A percentile compares a stretch with the other conserved stretches of the same genome.
Conservation (phyloP, 2,888 invertebrate genomes). For the Creontiades dilutus region DNA sequence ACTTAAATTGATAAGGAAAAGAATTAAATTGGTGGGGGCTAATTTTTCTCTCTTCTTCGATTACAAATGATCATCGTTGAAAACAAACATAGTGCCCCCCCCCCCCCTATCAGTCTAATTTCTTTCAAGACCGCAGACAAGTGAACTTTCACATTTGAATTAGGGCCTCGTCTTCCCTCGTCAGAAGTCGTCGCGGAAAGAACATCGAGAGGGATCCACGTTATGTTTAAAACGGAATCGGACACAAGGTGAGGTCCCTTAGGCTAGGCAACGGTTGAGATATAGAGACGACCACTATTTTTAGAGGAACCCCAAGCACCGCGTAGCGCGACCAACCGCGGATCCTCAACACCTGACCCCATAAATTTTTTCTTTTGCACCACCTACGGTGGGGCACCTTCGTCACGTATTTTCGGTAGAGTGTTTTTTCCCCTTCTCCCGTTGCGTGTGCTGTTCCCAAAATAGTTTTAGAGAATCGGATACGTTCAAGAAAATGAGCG, state of each 20-base stretch:
- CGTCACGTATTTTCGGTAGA: not conserved
- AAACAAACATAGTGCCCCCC: too few relatives aligned
- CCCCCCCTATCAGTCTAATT: too few relatives aligned
- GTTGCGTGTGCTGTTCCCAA: too few relatives aligned
- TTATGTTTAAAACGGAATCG: conserved; percentile 34
- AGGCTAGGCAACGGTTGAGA: conserved; percentile 43
- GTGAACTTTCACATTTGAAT: too few relatives aligned
- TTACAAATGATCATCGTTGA: too few relatives aligned
- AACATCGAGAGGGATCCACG: not conserved
- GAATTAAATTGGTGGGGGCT: too few relatives aligned
- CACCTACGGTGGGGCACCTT: not conserved
- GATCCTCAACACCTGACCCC: conserved; percentile 36
- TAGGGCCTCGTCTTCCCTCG: not conserved
- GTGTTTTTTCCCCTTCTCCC: not conserved
- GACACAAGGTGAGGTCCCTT: conserved; percentile 43
- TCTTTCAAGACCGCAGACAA: too few relatives aligned
- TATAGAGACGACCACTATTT: not conserved
- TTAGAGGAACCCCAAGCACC: not conserved
- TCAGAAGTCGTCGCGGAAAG: not conserved
- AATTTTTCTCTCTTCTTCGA: too few relatives aligned
- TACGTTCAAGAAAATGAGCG: too few relatives aligned
- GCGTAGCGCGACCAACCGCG: conserved; percentile 2
- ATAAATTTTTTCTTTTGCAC: conserved; percentile 12
- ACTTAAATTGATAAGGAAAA: too few relatives aligned
- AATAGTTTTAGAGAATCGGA: too few relatives aligned